Conservation (phyloP, 2,113 vertebrate species). For the Odocoileus hemionus region DNA sequence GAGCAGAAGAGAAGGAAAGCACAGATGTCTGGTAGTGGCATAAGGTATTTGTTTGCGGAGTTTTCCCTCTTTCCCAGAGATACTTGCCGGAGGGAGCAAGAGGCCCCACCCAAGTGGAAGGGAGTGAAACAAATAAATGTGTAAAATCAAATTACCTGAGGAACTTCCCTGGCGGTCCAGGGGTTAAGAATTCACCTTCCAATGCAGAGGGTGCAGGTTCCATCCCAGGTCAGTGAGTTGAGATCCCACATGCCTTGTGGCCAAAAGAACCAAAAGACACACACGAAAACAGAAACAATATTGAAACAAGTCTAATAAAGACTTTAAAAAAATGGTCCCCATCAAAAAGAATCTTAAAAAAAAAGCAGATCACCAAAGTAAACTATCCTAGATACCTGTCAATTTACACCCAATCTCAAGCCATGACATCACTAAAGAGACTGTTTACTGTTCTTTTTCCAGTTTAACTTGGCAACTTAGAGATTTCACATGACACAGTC, state of each 20-base stretch:
- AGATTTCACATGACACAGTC: not conserved
- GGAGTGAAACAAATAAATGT: not conserved
- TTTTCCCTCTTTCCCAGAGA: not conserved
- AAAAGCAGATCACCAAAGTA: not conserved
- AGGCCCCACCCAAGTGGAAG: not conserved
- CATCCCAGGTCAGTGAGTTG: not conserved
- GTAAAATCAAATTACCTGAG: not conserved
- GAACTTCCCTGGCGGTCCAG: not conserved
- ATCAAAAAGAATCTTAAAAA: not conserved
- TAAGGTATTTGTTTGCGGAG: not conserved
- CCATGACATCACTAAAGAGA: not conserved
- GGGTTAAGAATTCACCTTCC: not conserved
- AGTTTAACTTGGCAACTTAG: not conserved
- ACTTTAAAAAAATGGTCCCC: not conserved
- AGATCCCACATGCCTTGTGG: not conserved
- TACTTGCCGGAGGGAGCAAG: not conserved
- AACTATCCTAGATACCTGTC: not conserved
- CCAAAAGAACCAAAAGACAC: not conserved
- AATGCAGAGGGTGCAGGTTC: not conserved
- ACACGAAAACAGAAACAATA: not conserved
- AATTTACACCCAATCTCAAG: not conserved
- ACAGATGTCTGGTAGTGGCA: no score
- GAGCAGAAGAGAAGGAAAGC: not conserved
- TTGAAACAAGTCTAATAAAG: not conserved
- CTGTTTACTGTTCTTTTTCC: not conserved